Evolutionary conservation across 2,113 vertebrate species (phyloP).

Genomic region (Perca fluviatilis): DNA sequence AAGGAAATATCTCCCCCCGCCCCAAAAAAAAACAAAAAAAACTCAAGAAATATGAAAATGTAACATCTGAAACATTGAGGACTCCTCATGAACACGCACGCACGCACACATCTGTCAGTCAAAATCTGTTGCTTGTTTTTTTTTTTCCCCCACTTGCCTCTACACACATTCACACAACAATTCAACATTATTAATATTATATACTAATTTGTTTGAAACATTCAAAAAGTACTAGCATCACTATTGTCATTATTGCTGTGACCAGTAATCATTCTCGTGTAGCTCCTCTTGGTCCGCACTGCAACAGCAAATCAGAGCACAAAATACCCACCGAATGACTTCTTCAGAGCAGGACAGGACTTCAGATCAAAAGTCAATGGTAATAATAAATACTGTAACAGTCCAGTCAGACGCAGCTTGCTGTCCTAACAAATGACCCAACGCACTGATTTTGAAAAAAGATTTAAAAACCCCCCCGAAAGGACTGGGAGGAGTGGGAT

Average conservation of each 20-base stretch:
- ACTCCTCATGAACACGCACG: slow-evolving; percentile 43
- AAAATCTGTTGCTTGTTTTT: slow-evolving; percentile 29
- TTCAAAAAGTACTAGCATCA: slow-evolving; percentile 70
- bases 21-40: neutral
- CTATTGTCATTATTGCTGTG: slow-evolving; percentile 77
- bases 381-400: slow-evolving; percentile 82
- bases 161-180: slow-evolving; percentile 48
- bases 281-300: slow-evolving; percentile 70
- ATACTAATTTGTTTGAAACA: slow-evolving; percentile 71
- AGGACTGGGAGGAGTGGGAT: slow-evolving; percentile 6
- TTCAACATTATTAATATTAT: slow-evolving; percentile 50
- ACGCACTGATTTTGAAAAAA: slow-evolving; percentile 31
- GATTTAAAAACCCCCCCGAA: slow-evolving; percentile 26
- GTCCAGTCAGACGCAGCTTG: slow-evolving; percentile 32
- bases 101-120: slow-evolving; percentile 27
- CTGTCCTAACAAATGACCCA: slow-evolving; percentile 19
- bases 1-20: neutral
- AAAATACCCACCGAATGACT: slow-evolving; percentile 48
- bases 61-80: slow-evolving; percentile 48
- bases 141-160: slow-evolving; percentile 25
- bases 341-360: slow-evolving; percentile 60
- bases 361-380: slow-evolving; percentile 50
- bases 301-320: slow-evolving; percentile 64
- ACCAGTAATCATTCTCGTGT: slow-evolving; percentile 42
- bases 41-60: slow-evolving; percentile 29